A percentile compares a stretch with the other conserved stretches of the same genome.
Evolutionary conservation across 2,113 vertebrate genomes (phyloP).

Genomic region (Ophthalmolycus amberensis): DNA sequence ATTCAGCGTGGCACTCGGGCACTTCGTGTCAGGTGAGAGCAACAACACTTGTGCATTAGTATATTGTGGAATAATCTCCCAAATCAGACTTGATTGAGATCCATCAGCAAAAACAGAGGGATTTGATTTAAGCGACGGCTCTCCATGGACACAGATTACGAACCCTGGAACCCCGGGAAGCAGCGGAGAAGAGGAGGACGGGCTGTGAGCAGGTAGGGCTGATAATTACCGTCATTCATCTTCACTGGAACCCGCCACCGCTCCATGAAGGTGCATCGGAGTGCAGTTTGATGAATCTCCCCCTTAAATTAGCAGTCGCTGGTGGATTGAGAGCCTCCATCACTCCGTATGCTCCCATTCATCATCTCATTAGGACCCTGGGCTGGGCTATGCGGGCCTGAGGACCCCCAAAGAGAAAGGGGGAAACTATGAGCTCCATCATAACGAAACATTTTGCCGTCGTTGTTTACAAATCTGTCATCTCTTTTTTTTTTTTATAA

Average conservation of each 20-base stretch:
- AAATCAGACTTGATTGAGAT: slow-evolving; percentile 38
- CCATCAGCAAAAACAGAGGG: slow-evolving; percentile 34
- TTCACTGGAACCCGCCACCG: slow-evolving; percentile 76
- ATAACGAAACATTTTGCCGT: slow-evolving; percentile 55
- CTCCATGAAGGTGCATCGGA: slow-evolving; percentile 71
- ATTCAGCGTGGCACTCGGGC: slow-evolving; percentile 18
- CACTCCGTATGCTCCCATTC: slow-evolving; percentile 73
- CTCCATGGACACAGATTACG: slow-evolving; percentile 39
- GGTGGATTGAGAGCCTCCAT: slow-evolving; percentile 75
- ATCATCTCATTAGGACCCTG: slow-evolving; percentile 81
- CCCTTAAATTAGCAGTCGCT: slow-evolving; percentile 79
- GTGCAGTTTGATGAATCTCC: slow-evolving; percentile 83
- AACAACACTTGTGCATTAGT: slow-evolving; percentile 33
- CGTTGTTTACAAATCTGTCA: slow-evolving; percentile 70
- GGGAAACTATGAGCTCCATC: slow-evolving; percentile 53
- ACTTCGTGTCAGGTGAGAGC: slow-evolving; percentile 40
- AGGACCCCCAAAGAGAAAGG: slow-evolving; percentile 50
- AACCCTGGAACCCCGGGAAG: slow-evolving; percentile 57
- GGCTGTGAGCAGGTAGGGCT: slow-evolving; percentile 70
- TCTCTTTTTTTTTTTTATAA: slow-evolving; percentile 46
- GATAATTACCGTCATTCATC: slow-evolving; percentile 85
- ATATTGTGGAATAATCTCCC: slow-evolving; percentile 41
- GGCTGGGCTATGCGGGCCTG: slow-evolving; percentile 34
- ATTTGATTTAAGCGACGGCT: slow-evolving; percentile 37
- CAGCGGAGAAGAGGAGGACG: slow-evolving; percentile 31